Base-by-base conservation (phyloP, 2,113 vertebrate species). In the Cyprinodon variegatus region DNA sequence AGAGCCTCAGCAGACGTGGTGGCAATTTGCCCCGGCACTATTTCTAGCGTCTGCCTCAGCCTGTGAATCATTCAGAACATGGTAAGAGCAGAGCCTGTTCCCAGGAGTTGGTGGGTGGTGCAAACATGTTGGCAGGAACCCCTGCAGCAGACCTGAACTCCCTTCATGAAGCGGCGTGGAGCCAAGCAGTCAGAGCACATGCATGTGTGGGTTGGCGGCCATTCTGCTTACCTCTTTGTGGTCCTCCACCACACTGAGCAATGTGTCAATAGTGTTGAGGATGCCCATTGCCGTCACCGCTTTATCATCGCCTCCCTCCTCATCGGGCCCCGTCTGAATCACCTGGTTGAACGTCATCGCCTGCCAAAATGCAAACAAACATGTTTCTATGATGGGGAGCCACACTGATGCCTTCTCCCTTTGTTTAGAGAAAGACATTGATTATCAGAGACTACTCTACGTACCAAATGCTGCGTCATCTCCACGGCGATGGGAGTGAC, bases 281-380 rank as follows among this genome's bases (percentile, higher is more conserved):
- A 99, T 99, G 83, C 98, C 98, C 98, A 99, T 99, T 48, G 98
- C 98, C 2, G 98, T 99, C 73, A 99, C 97, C n/a, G 98, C 98
- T 92, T 99, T 99, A 91, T 99, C 98, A 86, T 99, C 98, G 67
- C 97, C 97, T 66, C 97, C 97, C 84, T 99, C 98, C 93, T 99
- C 98, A 74, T 99, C 98, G 20, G 97, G 96, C 17, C 97, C 97
- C 0, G 97, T 99, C 91, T 99, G 98, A 88, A 99, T 99, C 79
- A 99, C 98, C 86, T 99, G 96, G 91, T 99, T 99, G 94, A 99
- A 99, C 53, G 98, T 99, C 98, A 99, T 99, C 41, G 98, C 98
- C 98, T 99, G 89, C 15, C 36, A 79, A 68, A 77, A 22, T 81
- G 65, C 3, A 22, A n/a, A 2, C 1, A 40, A 20, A 61, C 9